Base-by-base conservation (phyloP, 2,888 invertebrate genomes). In the Amphipoea oculea region DNA sequence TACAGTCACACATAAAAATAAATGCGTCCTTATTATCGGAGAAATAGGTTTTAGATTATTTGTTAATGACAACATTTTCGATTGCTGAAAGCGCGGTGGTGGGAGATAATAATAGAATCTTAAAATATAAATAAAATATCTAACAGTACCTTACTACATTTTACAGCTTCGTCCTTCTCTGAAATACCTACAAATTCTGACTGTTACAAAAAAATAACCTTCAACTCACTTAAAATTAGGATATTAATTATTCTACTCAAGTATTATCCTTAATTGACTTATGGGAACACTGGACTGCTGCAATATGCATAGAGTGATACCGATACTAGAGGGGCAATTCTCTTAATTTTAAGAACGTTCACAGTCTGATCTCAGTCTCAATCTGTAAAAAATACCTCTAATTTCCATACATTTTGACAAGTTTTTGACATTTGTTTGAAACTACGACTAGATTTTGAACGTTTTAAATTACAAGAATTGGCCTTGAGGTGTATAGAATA, bases 1-100 rank as follows among this genome's bases (percentile, higher is more conserved):
- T 89, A 89, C 90, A 89, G 86, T 86, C 81, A 88, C 89, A 89
- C 82, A 81, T 86, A 88, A 89, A 91, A 92, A 91, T 90, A 89
- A 90, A 85, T 87, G 82, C 83, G 87, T 84, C 81, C 81, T 86
- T 88, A 85, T 78, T 84, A 74, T 40, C n/a, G 65, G 65, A 73
- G 82, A 76, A 84, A 86, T 79, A 76, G 62, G 76, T 76, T 73
- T 78, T 48, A 78, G 73, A 81, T 80, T 82, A 81, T 82, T 84
- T 86, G 69, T 57, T 78, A 73, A 81, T 87, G 54, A 78, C 70
- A 69, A 51, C 66, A 14, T 81, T 80, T 70, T n/a, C 36, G 42
- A n/a, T 48, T 72, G 60, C 69, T 71, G 40, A 77, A 77, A 73
- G 23, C 36, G 42, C 65, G 23, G n/a, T 57, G 12, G n/a, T 54